phyloP scores from a whole-genome alignment of 2,888 invertebrate genomes.

The Chaetoderma sp. region DNA sequence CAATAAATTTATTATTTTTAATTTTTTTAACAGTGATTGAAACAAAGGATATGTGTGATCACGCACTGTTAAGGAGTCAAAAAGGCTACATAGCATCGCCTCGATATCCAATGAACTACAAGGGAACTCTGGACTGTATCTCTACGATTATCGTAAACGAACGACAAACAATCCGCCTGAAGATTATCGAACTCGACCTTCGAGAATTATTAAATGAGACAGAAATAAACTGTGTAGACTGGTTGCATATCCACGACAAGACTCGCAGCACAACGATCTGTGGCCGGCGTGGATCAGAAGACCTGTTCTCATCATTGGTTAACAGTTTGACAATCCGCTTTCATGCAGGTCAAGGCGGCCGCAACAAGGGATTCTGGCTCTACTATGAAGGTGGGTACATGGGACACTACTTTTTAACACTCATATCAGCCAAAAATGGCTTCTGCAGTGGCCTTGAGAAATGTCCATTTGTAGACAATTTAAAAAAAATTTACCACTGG shows the following conservation, averaged over 20 bases:
- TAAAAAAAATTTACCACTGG: too few species aligned
- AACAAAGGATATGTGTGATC: conserved; percentile 52
- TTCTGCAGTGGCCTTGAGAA: too few species aligned
- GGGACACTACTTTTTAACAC: too few species aligned
- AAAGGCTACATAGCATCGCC: conserved; percentile 61
- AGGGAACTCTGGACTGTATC: conserved; percentile 38
- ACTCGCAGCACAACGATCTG: conserved; percentile 55
- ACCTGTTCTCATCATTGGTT: conserved; percentile 40
- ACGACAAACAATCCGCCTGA: conserved; percentile 52
- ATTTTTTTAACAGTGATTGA: conserved; percentile 44
- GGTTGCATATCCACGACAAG: conserved; percentile 53
- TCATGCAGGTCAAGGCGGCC: conserved; percentile 34
- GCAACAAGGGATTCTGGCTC: conserved; percentile 63
- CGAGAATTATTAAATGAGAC: conserved; percentile 41
- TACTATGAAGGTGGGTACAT: conserved; percentile 60
- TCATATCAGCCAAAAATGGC: too few species aligned
- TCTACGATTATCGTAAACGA: conserved; percentile 44
- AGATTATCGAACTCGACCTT: conserved; percentile 59
- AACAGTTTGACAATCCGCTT: conserved; percentile 50
- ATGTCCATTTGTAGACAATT: too few species aligned
- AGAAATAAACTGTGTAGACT: conserved; percentile 53
- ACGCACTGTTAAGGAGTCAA: conserved; percentile 38
- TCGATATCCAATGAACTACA: conserved; percentile 57
- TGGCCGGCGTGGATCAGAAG: conserved; percentile 51
- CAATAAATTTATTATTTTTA: too few species aligned